These are phyloP conservation scores for Cosmopolites sordidus DNA, from an alignment of 2,888 invertebrate species.

Conservation along the genomic window DNA sequence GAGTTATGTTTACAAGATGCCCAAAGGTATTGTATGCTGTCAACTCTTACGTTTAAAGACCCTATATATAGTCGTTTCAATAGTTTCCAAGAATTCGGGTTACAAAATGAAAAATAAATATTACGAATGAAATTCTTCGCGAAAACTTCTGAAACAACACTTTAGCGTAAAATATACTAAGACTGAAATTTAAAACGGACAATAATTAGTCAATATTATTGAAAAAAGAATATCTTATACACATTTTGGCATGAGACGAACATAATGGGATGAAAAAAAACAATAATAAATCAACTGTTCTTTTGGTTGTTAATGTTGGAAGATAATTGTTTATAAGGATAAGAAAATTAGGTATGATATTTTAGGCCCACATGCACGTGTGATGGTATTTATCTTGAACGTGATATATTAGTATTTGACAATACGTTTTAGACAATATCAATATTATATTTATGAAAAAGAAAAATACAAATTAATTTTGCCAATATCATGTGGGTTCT, in stretches of 20 bases:
- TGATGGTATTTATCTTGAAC: slow-evolving; percentile 30
- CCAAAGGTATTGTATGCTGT: too few relatives aligned
- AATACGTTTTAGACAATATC: slow-evolving; percentile 43
- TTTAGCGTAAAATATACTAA: not conserved
- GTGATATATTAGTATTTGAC: slow-evolving; percentile 41
- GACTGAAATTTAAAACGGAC: not conserved
- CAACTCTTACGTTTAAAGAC: too few relatives aligned
- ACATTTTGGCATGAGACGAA: not conserved
- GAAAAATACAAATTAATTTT: slow-evolving; percentile 17
- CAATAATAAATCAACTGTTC: not conserved
- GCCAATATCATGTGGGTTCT: slow-evolving; percentile 36
- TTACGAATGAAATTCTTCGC: too few relatives aligned
- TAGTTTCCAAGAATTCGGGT: too few relatives aligned
- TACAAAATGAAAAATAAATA: too few relatives aligned
- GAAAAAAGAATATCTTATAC: not conserved
- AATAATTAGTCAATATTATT: not conserved
- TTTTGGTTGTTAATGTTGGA: slow-evolving; percentile 8
- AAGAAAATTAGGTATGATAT: slow-evolving; percentile 5
- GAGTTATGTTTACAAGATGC: too few relatives aligned
- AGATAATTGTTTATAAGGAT: not conserved
- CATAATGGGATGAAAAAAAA: not conserved
- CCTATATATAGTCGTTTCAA: too few relatives aligned
- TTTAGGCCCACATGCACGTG: slow-evolving; percentile 33
- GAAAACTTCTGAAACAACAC: not conserved
- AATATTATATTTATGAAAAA: slow-evolving; percentile 34